Conservation (phyloP, 2,113 vertebrate species). For the Bos taurus region DNA sequence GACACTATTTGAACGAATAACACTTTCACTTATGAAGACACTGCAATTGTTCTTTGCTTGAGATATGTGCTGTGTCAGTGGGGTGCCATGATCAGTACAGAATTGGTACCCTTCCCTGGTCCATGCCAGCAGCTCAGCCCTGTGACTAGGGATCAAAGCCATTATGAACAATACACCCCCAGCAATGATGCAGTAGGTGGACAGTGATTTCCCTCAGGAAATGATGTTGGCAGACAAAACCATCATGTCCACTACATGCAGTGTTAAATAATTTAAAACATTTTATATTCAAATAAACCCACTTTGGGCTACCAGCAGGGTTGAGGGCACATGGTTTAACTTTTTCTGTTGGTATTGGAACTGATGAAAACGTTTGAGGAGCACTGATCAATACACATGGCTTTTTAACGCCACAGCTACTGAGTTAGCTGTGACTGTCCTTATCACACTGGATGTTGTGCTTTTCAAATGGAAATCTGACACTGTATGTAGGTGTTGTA, state of each 20-base stretch:
- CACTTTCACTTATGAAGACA: neutral
- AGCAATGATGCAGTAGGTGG: neutral
- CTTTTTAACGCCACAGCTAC: neutral
- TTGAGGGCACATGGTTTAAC: neutral
- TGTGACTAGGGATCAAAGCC: neutral
- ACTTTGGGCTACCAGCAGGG: neutral
- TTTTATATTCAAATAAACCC: constrained; percentile 1
- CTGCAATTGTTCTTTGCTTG: neutral
- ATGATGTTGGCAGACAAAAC: neutral
- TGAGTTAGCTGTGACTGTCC: neutral
- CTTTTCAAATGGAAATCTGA: neutral
- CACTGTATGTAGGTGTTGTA: neutral
- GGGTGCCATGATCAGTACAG: no score
- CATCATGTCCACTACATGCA: neutral
- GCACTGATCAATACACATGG: neutral
- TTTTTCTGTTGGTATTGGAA: neutral
- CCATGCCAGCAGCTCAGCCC: neutral
- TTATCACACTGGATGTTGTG: neutral
- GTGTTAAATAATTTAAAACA: neutral
- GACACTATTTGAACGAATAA: neutral
- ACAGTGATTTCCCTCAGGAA: neutral
- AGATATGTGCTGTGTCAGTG: neutral
- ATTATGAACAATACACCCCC: neutral
- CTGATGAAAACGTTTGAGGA: neutral
- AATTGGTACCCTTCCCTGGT: neutral